Evolutionary conservation across 1,140 invertebrate genomes (phyloP).

Genomic region (Archivesica marissinica): DNA sequence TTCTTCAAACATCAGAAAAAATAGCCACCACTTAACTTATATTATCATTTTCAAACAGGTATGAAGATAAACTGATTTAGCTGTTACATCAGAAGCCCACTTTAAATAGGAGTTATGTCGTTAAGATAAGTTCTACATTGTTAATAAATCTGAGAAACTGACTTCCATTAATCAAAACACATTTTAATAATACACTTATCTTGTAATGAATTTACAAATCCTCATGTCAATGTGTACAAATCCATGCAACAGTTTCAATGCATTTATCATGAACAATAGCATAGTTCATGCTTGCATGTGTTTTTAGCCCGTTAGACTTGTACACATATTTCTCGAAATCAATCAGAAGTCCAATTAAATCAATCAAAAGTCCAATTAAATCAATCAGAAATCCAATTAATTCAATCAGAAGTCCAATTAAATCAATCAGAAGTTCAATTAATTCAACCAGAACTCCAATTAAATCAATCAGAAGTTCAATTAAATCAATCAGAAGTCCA

Average conservation of each 20-base stretch:
- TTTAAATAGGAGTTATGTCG: slow-evolving; percentile 3
- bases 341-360: no score
- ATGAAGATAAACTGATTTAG: background rate
- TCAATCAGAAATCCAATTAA: no score
- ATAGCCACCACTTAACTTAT: slow-evolving; percentile 15
- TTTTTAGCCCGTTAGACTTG: no score
- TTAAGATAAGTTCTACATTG: slow-evolving; percentile 14
- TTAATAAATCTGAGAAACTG: background rate
- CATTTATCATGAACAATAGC: background rate
- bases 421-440: no score
- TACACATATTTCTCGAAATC: no score
- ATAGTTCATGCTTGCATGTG: no score
- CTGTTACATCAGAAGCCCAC: background rate
- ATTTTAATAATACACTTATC: slow-evolving; percentile 40
- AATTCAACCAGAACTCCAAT: no score
- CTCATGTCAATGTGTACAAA: background rate
- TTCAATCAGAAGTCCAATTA: no score
- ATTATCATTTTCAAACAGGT: background rate
- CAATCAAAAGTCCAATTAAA: no score
- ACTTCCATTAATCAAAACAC: slow-evolving; percentile 22
- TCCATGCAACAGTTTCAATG: background rate
- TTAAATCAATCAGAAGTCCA: no score
- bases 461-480: no score
- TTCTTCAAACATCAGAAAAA: background rate
- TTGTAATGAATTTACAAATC: slow-evolving; percentile 9